Evolutionary conservation across 2,888 invertebrate genomes (phyloP).

Genomic region (Stegophylla sp.): DNA sequence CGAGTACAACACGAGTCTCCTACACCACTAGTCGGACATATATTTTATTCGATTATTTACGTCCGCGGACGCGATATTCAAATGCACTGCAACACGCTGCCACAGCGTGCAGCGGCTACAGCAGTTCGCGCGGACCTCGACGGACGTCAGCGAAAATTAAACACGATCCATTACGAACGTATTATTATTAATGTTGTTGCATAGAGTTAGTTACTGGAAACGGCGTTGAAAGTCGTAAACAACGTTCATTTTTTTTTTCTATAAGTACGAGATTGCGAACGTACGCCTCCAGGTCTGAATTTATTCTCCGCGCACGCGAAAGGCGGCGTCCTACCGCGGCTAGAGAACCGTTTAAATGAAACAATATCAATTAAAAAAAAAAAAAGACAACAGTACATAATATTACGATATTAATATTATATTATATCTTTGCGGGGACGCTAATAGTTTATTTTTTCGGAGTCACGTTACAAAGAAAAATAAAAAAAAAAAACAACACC

Average conservation of each 20-base stretch:
- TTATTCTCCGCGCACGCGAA: neutral
- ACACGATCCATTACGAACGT: neutral
- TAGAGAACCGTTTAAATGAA: conserved; percentile 17
- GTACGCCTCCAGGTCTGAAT: neutral
- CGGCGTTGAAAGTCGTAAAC: conserved; percentile 39
- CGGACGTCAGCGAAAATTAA: neutral
- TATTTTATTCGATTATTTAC: neutral
- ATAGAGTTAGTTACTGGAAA: neutral
- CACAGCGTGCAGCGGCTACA: too few species aligned
- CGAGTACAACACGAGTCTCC: neutral
- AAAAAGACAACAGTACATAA: too few species aligned
- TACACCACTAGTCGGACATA: neutral
- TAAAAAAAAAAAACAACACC: conserved; percentile 7
- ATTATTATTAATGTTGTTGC: neutral
- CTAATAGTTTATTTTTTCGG: conserved; percentile 16
- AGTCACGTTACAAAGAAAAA: neutral
- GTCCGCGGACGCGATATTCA: neutral
- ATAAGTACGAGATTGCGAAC: neutral
- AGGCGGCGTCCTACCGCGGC: neutral
- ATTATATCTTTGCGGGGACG: too few species aligned
- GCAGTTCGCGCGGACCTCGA: neutral
- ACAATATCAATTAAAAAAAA: conserved; percentile 19
- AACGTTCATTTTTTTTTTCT: too few species aligned
- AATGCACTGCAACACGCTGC: neutral
- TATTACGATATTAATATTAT: conserved; percentile 4